Conservation (phyloP, 2,888 invertebrate species). For the Drosophila hawaiiensis region DNA sequence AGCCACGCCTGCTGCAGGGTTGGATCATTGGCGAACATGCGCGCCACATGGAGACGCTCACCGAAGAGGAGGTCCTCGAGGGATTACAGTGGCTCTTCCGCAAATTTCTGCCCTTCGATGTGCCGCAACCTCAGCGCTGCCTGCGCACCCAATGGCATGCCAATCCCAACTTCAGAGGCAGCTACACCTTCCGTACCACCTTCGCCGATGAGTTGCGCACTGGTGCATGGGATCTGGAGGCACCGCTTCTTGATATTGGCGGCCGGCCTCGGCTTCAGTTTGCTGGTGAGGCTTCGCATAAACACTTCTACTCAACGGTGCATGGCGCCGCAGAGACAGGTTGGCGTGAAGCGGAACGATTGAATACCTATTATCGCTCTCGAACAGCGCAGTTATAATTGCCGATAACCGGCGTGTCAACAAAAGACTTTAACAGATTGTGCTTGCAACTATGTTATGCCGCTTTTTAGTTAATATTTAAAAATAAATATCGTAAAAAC, state of each 20-base stretch:
- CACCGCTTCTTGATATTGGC: constrained; percentile 85
- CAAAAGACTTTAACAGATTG: constrained; percentile 15
- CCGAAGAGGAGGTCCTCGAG: constrained; percentile 85
- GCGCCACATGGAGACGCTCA: constrained; percentile 87
- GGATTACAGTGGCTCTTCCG: constrained; percentile 76
- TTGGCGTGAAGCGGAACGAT: constrained; percentile 89
- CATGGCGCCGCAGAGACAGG: constrained; percentile 92
- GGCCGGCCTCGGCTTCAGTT: constrained; percentile 87
- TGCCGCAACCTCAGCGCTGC: constrained; percentile 65
- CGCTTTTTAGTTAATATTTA: not conserved
- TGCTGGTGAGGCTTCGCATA: constrained; percentile 89
- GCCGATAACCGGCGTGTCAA: constrained; percentile 31
- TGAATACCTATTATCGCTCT: constrained; percentile 84
- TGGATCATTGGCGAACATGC: constrained; percentile 89
- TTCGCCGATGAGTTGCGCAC: constrained; percentile 87
- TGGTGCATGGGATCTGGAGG: constrained; percentile 86
- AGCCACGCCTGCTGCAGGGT: constrained; percentile 88
- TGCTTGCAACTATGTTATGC: not conserved
- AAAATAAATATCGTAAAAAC: not conserved
- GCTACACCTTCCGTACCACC: constrained; percentile 88
- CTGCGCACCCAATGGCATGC: constrained; percentile 88
- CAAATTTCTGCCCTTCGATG: constrained; percentile 74
- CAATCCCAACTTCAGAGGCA: constrained; percentile 88
- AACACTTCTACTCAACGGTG: constrained; percentile 88
- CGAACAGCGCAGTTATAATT: constrained; percentile 66